Evolutionary conservation across 1,140 invertebrate genomes (phyloP), one percentile per base, ranked within the genome.

Genomic region (Brachystomella parvula): DNA sequence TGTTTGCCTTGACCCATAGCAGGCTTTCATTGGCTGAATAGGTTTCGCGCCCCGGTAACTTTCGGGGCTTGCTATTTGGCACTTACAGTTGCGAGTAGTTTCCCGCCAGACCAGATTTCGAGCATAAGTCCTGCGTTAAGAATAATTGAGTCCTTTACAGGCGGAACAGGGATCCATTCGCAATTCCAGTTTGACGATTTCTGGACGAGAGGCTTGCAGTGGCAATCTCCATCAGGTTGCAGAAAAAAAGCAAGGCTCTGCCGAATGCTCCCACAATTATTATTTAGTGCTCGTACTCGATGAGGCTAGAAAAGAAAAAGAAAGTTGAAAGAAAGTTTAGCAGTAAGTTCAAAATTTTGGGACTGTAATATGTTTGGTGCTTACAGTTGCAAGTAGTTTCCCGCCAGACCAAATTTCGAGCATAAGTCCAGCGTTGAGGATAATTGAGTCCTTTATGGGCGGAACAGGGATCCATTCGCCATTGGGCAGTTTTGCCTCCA

Each of bases 371-470:
- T n/a, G 9, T 30, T 12, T 30, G 9, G 6, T 15, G 29, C 21
- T 39, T 62, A 66, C 65, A 3, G 65, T 32, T n/a, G 69, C 69
- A 32, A 47, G 65, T 6, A 65, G 44, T 3, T n/a, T 1, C n/a
- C 69, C 69, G 3, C 24, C 64, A 19, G 65, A 64, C 62, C 61
- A 67, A 17, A 44, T 12, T 31, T 71, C 69, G 39, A 71, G 28
- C 9, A 67, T 28, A 6, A 64, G 61, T 24, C 62, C 65, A 44
- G 24, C 31, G 21, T 64, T 67, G 2, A 71, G 1, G 1, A 71
- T n/a, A 30, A 71, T 63, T 21, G 65, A 21, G 31, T 67, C 57
- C 26, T 58, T 47, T 0, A 71, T 29, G 2, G 69, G 69, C 2
- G 44, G 19, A 1, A 61, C 69, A 3, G n/a, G 28, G 26, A 67